Base-by-base conservation (phyloP, 2,113 vertebrate genomes). In the Pica pica region DNA sequence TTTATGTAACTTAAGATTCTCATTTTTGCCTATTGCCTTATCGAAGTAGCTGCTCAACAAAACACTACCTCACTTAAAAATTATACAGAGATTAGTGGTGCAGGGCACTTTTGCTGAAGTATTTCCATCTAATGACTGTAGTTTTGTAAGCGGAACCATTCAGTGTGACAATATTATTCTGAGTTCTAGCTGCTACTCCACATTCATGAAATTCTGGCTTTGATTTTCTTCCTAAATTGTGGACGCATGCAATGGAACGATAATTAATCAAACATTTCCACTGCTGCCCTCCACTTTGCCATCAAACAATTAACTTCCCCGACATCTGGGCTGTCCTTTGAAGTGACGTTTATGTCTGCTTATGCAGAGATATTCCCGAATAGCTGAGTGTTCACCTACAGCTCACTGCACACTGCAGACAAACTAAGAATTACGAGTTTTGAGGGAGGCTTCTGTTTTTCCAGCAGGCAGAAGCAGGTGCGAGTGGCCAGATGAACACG, bases 241-340 rank as follows among this genome's bases (percentile, higher is more conserved):
- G 2, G 10, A 28, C 0, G 1, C n/a, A 60, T 8, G 56, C 37
- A 70, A 3, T 7, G 42, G 47, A 88, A 55, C 0, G 0, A n/a
- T 7, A 89, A 82, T 76, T 79, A 57, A 83, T 71, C 37, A 57
- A 42, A 56, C 49, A 83, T 27, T 69, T 35, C 63, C 63, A 83
- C 17, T 30, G 27, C 19, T 86, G 47, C 55, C 67, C 47, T 83
- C 65, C 44, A 61, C 60, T 59, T 41, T 70, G 42, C 17, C 53
- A 63, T 26, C 17, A 52, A 71, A 65, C 65, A 73, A 75, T 57
- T 87, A 44, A 50, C 11, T 83, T 57, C 68, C 24, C 27, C 13
- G 37, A 90, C 39, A 81, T 50, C 17, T 3, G n/a, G 37, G 42
- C 13, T 28, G 50, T 9, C 31, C 57, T 90, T 69, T 77, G 64